Base-by-base conservation (phyloP, 2,113 vertebrate species). In the Pelobates fuscus region DNA sequence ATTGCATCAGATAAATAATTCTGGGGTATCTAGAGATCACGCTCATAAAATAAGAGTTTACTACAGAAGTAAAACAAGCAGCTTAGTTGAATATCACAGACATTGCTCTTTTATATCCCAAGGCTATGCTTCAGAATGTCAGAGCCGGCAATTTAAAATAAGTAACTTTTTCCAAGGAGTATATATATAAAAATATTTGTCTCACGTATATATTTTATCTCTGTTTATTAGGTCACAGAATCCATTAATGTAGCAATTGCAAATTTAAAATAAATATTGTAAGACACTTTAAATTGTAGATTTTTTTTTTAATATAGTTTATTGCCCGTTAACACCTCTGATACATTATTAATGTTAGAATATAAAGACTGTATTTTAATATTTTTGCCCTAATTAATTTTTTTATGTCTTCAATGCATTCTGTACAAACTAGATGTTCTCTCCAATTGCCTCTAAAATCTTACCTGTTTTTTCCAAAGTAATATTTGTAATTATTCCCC, bases 1-100 rank as follows among this genome's bases (percentile, higher is more conserved):
- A 72, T 72, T 63, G 59, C 59, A 2, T 37, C 60, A 52, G 60
- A 72, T 72, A 72, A 63, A 72, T 72, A 63, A 72, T 26, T 44
- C 44, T 72, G 17, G 5, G 44, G 46, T 44, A 64, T 52, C 32
- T 24, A 63, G 59, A 54, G 49, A 62, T 63, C 26, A n/a, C 30
- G 70, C 14, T 63, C 44, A 37, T 72, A 63, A 72, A 72, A 14
- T 25, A 44, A 72, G 46, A 37, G 25, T 63, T 14, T 32, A 59
- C 59, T 54, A 60, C 59, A 24, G 44, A 26, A 30, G 29, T 46
- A 24, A 43, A n/a, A 46, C 69, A 26, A 57, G 14, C 60, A 37
- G 26, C 44, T 8, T 25, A 18, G 46, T 60, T 32, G 59, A 63
- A 61, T 49, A 23, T 63, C 58, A 63, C 43, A 62, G 59, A 59